Evolutionary conservation across 2,113 vertebrate genomes (phyloP).

Genomic region (Alaudala cheleensis): DNA sequence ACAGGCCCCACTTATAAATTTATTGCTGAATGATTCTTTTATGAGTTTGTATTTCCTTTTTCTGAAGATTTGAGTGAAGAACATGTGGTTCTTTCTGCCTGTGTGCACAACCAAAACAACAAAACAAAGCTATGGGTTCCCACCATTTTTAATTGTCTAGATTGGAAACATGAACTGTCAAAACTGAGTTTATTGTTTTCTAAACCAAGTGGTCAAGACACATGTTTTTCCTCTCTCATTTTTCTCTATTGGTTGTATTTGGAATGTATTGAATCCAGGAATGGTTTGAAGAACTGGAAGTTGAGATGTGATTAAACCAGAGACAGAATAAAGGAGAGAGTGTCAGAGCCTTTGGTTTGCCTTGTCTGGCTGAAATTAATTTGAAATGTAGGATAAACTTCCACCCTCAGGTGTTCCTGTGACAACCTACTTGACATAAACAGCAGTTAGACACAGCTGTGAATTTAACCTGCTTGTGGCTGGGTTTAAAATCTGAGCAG

Average conservation of each 20-base stretch:
- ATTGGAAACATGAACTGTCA: neutral
- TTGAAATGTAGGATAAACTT: neutral
- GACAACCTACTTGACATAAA: neutral
- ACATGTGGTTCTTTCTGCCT: neutral
- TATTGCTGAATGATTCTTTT: neutral
- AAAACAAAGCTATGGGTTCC: neutral
- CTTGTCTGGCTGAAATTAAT: neutral
- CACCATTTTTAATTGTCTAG: neutral
- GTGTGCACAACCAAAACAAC: neutral
- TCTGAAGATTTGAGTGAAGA: neutral
- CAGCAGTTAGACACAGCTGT: neutral
- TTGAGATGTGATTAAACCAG: neutral
- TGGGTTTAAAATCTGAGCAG: neutral
- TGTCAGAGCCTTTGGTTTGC: neutral
- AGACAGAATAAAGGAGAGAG: neutral
- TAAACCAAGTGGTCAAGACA: neutral
- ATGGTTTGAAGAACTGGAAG: neutral
- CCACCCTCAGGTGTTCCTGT: neutral
- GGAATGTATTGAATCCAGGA: neutral
- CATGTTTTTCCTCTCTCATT: neutral
- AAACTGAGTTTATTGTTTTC: neutral
- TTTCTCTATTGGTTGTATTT: neutral
- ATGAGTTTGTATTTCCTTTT: neutral
- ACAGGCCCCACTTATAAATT: neutral
- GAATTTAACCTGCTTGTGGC: neutral